Conservation (phyloP, 2,888 invertebrate genomes). For the Cosmia pyralina region DNA sequence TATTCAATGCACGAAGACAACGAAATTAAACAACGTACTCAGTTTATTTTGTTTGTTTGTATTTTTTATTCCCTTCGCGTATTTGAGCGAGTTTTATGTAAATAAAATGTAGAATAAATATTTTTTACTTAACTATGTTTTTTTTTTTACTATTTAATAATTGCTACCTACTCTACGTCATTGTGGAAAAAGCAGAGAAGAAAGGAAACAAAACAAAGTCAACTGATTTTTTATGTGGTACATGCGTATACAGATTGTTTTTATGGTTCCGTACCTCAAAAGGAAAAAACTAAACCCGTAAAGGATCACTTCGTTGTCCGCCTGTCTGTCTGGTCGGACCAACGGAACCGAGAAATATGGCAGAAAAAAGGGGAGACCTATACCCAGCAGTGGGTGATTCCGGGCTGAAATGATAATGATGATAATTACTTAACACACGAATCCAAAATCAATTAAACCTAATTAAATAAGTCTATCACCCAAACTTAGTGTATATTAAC, state of each 20-base stretch:
- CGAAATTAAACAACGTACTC: conserved; percentile 71
- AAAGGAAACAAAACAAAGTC: background rate
- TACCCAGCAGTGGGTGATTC: no score
- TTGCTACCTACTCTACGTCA: background rate
- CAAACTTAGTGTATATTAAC: conserved; percentile 1
- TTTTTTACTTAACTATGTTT: conserved; percentile 34
- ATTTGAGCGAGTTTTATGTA: conserved; percentile 64
- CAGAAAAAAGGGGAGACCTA: no score
- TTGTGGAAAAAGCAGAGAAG: background rate
- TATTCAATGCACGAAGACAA: conserved; percentile 56
- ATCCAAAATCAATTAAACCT: background rate
- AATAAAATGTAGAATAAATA: conserved; percentile 63
- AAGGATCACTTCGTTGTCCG: no score
- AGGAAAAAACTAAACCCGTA: no score
- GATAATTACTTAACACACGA: no score
- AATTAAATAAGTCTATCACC: background rate
- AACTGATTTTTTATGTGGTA: background rate
- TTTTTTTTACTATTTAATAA: conserved; percentile 5
- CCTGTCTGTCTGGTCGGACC: no score
- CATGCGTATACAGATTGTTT: no score
- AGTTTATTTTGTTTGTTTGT: conserved; percentile 54
- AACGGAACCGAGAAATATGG: no score
- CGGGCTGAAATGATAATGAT: no score
- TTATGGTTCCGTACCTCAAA: no score
- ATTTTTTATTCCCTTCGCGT: conserved; percentile 56